A percentile compares a stretch with the other conserved stretches of the same genome.
These are phyloP conservation scores for Thermophis baileyi DNA, from an alignment of 2,113 vertebrate genomes.

Conservation along the genomic window DNA sequence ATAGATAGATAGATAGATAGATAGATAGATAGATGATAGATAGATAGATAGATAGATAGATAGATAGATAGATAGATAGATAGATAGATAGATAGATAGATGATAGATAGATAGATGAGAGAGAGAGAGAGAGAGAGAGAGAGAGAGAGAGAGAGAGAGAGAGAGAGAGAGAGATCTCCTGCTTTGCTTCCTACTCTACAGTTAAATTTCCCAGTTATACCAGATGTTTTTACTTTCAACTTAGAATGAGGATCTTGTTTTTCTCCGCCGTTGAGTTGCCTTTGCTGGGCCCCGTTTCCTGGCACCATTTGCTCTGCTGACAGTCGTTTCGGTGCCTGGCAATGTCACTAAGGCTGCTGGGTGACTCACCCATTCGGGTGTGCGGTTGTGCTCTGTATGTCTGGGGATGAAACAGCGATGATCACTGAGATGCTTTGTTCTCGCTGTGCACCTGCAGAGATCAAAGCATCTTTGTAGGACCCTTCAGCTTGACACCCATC, in stretches of 20 bases:
- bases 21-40: too few relatives aligned
- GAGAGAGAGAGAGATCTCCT: neutral
- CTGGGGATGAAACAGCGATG: neutral
- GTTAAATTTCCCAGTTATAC: neutral
- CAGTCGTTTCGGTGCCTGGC: neutral
- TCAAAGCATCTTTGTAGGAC: neutral
- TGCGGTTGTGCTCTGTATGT: neutral
- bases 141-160: too few relatives aligned
- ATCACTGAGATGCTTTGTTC: neutral
- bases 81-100: too few relatives aligned
- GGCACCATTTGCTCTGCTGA: neutral
- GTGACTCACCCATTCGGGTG: neutral
- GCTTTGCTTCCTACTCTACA: neutral
- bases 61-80: too few relatives aligned
- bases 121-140: too few relatives aligned
- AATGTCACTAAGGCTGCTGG: neutral
- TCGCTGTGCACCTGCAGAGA: neutral
- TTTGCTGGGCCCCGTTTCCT: neutral
- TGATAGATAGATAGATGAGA: too few relatives aligned
- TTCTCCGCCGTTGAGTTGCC: neutral
- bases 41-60: too few relatives aligned
- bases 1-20: too few relatives aligned
- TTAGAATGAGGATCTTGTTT: neutral
- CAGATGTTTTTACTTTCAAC: neutral
- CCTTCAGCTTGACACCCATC: neutral